phyloP scores from a whole-genome alignment of 2,888 invertebrate genomes.

The Allygus modestus region DNA sequence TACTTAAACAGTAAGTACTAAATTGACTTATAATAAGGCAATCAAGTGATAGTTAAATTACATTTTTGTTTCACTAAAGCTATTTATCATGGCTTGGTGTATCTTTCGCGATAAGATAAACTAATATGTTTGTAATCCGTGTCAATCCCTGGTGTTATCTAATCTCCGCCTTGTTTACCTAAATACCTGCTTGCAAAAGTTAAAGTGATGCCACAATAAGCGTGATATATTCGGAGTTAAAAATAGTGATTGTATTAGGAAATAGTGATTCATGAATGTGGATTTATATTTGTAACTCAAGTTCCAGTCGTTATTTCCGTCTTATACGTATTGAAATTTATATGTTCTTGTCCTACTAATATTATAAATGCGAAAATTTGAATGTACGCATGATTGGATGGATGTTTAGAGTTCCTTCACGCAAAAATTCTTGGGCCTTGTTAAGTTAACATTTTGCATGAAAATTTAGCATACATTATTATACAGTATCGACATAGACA shows the following conservation, averaged over 20 bases:
- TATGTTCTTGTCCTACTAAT: too few relatives aligned
- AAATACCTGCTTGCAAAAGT: slow-evolving; percentile 16
- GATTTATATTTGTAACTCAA: too few relatives aligned
- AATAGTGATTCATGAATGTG: too few relatives aligned
- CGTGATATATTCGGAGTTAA: neutral
- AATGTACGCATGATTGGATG: too few relatives aligned
- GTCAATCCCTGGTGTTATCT: neutral
- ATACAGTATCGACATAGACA: too few relatives aligned
- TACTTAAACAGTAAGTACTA: neutral
- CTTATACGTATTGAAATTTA: too few relatives aligned
- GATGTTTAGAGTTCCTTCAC: too few relatives aligned
- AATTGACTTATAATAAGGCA: slow-evolving; percentile 12
- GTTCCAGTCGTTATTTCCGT: too few relatives aligned
- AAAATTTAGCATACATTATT: too few relatives aligned
- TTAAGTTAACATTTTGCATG: too few relatives aligned
- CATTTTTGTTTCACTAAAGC: neutral
- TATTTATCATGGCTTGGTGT: neutral
- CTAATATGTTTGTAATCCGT: slow-evolving; percentile 28
- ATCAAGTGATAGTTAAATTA: neutral
- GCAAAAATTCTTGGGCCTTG: too few relatives aligned
- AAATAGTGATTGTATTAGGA: neutral
- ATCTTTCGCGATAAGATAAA: slow-evolving; percentile 17
- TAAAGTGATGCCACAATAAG: neutral
- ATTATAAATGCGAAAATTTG: too few relatives aligned
- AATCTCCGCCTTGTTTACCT: slow-evolving; percentile 6